Base-by-base conservation (phyloP, 2,888 invertebrate species). In the Ceramica pisi region DNA sequence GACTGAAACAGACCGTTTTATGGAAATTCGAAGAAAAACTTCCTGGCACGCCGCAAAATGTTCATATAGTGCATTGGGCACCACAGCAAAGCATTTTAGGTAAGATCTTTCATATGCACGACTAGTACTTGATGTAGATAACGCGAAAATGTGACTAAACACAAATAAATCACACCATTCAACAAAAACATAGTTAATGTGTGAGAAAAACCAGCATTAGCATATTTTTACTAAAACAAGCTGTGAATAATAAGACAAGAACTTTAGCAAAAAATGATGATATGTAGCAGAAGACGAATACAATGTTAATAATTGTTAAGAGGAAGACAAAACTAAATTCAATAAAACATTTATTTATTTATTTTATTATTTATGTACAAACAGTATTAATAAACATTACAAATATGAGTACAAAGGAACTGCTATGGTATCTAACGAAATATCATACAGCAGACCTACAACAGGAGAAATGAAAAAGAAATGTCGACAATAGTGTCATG, bases 1-100 rank as follows among this genome's bases (percentile, higher is more conserved):
- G 80, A 44, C 75, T 96, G 35, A 93, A 94, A 61, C 93, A 96
- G 75, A 92, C 91, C 0, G 93, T 96, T 0, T 68, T 96, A n/a
- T 93, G 92, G 92, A 93, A 93, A 76, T 89, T 91, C 9, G 93
- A 93, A 73, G 88, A 89, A 41, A 65, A 71, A 0, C 68, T 92
- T 38, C 63, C 78, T 0, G 77, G 89, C 59, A 1, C 83, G 8
- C 91, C 93, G 0, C 79, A 85, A 16, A 93, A 93, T 73, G 86
- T 93, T 0, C 87, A 89, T 46, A 84, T 92, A 2, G 57, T 91
- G 3, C 71, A 89, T 16, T 93, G 92, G 93, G 92, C 91, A 9
- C 93, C 93, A 3, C 93, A 93, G 63, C 90, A 86, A 48, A 89
- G 91, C 51, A 89, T 93, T 46, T 86, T 93, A 56, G 90, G 92